phyloP scores from a whole-genome alignment of 2,113 vertebrate genomes.

The Neodon shergylaensis region DNA sequence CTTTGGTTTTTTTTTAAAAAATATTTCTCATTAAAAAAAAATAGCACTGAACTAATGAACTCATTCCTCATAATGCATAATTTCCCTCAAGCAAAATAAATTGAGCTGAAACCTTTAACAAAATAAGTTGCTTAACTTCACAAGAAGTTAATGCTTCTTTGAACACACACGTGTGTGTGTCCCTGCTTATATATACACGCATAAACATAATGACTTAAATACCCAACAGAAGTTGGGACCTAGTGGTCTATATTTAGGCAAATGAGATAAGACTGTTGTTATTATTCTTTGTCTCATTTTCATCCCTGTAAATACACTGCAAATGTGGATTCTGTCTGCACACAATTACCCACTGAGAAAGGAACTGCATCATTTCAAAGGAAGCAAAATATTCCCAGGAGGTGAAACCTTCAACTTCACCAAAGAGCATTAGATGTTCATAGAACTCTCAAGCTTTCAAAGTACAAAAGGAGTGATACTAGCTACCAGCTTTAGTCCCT shows the following conservation, averaged over 20 bases:
- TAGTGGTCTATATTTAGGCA: not conserved
- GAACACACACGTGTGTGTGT: not conserved
- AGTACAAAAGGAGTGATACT: not conserved
- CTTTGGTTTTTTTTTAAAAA: not conserved
- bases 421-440: not conserved
- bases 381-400: not conserved
- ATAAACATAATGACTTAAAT: conserved; percentile 22
- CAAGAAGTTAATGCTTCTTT: not conserved
- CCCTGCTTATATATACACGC: not conserved
- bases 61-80: conserved; percentile 41
- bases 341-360: not conserved
- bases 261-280: not conserved
- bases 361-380: not conserved
- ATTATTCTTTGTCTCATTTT: conserved; percentile 8
- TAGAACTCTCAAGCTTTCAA: not conserved
- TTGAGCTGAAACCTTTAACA: conserved; percentile 8
- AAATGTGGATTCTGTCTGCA: not conserved
- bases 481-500: not conserved
- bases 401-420: conserved; percentile 1
- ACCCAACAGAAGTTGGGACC: not conserved
- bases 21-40: conserved; percentile 45
- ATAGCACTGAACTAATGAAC: conserved; percentile 53
- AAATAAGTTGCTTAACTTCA: conserved; percentile 24
- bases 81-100: conserved; percentile 8
- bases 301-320: not conserved